A percentile compares a stretch with the other conserved stretches of the same genome.
Conservation (phyloP, 1,140 invertebrate genomes). For the Drosophila saltans region DNA sequence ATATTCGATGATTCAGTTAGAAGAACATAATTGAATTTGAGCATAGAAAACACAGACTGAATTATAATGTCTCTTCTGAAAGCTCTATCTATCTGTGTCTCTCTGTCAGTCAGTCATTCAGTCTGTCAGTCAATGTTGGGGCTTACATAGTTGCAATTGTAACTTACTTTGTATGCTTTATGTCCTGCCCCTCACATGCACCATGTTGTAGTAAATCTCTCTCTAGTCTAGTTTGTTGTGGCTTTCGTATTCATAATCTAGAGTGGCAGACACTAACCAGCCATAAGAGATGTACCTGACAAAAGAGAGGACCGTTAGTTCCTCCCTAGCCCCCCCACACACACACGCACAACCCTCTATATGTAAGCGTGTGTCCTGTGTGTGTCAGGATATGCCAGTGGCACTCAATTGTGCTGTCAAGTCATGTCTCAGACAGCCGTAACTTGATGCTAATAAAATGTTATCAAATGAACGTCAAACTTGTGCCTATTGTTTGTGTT, state of each 20-base stretch:
- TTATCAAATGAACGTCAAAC: slow-evolving; percentile 72
- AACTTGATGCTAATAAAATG: slow-evolving; percentile 67
- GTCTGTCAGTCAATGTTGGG: neutral
- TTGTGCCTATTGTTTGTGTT: slow-evolving; percentile 38
- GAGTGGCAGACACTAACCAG: slow-evolving; percentile 18
- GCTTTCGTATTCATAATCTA: slow-evolving; percentile 18
- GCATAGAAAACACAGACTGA: slow-evolving; percentile 1
- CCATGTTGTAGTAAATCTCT: slow-evolving; percentile 2
- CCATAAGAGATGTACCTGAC: slow-evolving; percentile 15
- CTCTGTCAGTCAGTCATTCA: slow-evolving; percentile 1
- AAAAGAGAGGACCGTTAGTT: neutral
- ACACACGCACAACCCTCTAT: neutral
- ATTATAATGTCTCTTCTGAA: slow-evolving; percentile 4
- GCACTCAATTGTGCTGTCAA: slow-evolving; percentile 41
- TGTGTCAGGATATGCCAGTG: slow-evolving; percentile 8
- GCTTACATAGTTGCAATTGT: slow-evolving; percentile 8
- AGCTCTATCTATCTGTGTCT: neutral
- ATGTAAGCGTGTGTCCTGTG: slow-evolving; percentile 18
- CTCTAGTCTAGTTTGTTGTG: slow-evolving; percentile 6
- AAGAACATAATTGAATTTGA: slow-evolving; percentile 7
- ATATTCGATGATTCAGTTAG: neutral
- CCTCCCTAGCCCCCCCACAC: neutral
- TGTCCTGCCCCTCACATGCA: neutral
- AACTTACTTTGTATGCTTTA: slow-evolving; percentile 10
- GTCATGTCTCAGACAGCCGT: slow-evolving; percentile 43